A percentile compares a stretch with the other conserved stretches of the same genome.
Evolutionary conservation across 2,888 invertebrate genomes (phyloP).

Genomic region (Hecatera dysodea): DNA sequence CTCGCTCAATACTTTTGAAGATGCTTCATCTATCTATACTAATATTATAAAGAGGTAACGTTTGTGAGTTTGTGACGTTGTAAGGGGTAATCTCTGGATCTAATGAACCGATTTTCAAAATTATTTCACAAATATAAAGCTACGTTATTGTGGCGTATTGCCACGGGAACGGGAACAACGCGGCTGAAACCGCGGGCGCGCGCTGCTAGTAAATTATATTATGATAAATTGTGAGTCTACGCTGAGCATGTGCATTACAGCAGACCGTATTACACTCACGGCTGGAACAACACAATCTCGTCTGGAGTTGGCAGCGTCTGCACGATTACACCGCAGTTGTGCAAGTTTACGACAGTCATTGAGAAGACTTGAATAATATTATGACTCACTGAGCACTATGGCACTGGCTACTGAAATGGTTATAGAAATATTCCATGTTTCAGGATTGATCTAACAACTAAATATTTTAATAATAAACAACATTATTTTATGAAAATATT

Average conservation of each 20-base stretch:
- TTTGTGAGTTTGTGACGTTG: too few relatives aligned
- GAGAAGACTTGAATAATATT: background rate
- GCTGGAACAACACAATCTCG: constrained; percentile 26
- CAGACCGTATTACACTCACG: constrained; percentile 23
- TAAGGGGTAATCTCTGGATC: too few relatives aligned
- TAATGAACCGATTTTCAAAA: too few relatives aligned
- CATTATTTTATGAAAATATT: too few relatives aligned
- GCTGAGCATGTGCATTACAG: constrained; percentile 20
- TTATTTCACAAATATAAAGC: too few relatives aligned
- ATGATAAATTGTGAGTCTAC: constrained; percentile 18
- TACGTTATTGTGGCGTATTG: too few relatives aligned
- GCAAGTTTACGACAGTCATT: constrained; percentile 28
- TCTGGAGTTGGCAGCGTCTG: constrained; percentile 40
- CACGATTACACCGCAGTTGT: constrained; percentile 26
- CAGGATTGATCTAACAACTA: background rate
- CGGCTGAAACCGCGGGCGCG: too few relatives aligned
- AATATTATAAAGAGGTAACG: too few relatives aligned
- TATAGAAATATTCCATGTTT: constrained; percentile 1
- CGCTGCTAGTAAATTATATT: too few relatives aligned
- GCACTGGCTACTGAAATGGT: background rate
- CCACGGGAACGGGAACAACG: too few relatives aligned
- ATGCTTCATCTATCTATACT: background rate
- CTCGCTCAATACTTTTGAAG: background rate
- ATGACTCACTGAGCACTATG: constrained; percentile 19
- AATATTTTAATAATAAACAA: background rate